These are phyloP conservation scores for Drosophila gaucha DNA, from an alignment of 2,888 invertebrate genomes.

Conservation along the genomic window DNA sequence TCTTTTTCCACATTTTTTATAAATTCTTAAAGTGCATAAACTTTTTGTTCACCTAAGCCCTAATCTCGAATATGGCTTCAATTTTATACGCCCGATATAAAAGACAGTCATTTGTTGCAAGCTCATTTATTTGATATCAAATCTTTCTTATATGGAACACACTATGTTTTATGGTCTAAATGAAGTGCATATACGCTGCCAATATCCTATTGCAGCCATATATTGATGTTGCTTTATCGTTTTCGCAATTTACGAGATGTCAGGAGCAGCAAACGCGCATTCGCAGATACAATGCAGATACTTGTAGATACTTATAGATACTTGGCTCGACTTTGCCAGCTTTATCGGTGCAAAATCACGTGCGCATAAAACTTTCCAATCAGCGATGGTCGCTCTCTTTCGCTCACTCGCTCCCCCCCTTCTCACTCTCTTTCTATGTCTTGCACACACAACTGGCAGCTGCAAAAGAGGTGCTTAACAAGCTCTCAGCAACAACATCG, in stretches of 20 bases:
- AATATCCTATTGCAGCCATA: conserved; percentile 4
- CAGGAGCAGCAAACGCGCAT: conserved; percentile 40
- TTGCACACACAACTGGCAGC: conserved; percentile 6
- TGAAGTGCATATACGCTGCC: conserved; percentile 2
- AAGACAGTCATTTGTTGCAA: neutral
- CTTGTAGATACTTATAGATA: conserved; percentile 18
- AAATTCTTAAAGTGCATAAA: too few relatives aligned
- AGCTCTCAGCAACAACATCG: conserved; percentile 62
- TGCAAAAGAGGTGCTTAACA: conserved; percentile 68
- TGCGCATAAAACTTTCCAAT: conserved; percentile 80
- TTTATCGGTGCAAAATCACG: conserved; percentile 71
- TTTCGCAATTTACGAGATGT: conserved; percentile 57
- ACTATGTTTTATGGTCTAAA: neutral
- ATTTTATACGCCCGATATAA: too few relatives aligned
- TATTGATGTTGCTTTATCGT: conserved; percentile 23
- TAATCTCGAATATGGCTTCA: too few relatives aligned
- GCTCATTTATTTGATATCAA: neutral
- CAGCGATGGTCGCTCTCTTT: conserved; percentile 37
- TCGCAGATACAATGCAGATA: conserved; percentile 30
- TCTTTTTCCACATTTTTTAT: too few relatives aligned
- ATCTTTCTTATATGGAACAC: neutral
- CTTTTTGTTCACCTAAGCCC: too few relatives aligned
- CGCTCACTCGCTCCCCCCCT: neutral
- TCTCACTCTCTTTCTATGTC: too few relatives aligned
- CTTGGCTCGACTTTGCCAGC: conserved; percentile 38